Percentiles rank a stretch among this genome's conserved stretches.
phyloP scores from a whole-genome alignment of 2,888 invertebrate species.

The Caenorhabditis panamensis region DNA sequence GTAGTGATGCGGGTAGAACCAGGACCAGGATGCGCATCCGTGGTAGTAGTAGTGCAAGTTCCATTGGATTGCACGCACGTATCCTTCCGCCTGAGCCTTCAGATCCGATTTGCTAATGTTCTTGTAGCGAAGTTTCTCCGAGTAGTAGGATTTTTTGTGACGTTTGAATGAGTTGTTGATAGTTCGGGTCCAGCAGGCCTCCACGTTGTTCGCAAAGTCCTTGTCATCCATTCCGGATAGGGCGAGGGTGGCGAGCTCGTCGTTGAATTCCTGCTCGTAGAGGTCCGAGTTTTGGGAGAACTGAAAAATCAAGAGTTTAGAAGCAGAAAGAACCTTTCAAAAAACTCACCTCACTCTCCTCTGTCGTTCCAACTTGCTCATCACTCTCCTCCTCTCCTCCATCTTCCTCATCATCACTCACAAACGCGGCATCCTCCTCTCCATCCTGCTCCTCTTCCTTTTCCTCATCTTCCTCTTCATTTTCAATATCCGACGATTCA shows the following conservation, averaged over 20 bases:
- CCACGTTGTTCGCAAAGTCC: constrained; percentile 72
- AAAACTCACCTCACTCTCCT: neutral
- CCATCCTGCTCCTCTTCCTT: constrained; percentile 81
- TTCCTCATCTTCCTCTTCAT: constrained; percentile 23
- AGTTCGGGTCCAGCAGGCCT: constrained; percentile 79
- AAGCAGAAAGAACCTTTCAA: too few relatives aligned
- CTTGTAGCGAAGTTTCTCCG: constrained; percentile 84
- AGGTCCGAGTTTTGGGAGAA: constrained; percentile 9
- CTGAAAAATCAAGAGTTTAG: neutral
- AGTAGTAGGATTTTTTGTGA: constrained; percentile 93
- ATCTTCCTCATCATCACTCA: constrained; percentile 60
- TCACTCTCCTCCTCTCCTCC: constrained; percentile 19
- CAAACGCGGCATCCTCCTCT: constrained; percentile 55
- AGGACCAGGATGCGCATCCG: constrained; percentile 97
- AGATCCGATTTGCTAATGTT: constrained; percentile 90
- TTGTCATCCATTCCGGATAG: constrained; percentile 66
- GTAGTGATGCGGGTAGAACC: constrained; percentile 98
- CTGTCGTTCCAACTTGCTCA: neutral
- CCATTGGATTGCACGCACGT: constrained; percentile 96
- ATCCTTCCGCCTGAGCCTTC: constrained; percentile 89
- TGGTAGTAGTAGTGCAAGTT: constrained; percentile 96
- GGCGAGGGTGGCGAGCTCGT: constrained; percentile 59
- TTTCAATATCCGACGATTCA: constrained; percentile 61
- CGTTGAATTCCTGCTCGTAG: constrained; percentile 64
- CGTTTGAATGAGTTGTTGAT: constrained; percentile 87